Conservation (phyloP, 2,797 vertebrate genomes). For the Ptychobarbus kaznakovi region DNA sequence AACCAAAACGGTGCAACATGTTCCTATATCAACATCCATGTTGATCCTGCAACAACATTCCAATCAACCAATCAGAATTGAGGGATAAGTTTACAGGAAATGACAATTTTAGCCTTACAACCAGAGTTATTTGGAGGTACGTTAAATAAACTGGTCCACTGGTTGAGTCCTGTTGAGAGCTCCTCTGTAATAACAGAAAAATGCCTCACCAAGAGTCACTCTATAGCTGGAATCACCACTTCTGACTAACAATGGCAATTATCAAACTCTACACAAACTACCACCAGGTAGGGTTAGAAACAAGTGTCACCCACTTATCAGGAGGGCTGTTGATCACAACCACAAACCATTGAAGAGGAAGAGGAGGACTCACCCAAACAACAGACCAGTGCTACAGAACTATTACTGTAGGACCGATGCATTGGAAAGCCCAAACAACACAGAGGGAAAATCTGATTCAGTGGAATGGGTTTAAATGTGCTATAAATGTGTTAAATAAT, state of each 20-base stretch:
- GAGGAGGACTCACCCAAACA: conserved; percentile 69
- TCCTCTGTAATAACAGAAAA: conserved; percentile 55
- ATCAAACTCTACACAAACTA: conserved; percentile 93
- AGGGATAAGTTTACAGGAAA: neutral
- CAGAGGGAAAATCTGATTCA: neutral
- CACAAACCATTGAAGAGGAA: conserved; percentile 82
- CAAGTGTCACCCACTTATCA: conserved; percentile 89
- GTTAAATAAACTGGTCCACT: conserved; percentile 38
- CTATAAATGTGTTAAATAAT: conserved; percentile 63
- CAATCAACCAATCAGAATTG: neutral
- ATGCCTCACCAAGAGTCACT: conserved; percentile 79
- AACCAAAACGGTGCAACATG: too few species aligned
- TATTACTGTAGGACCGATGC: neutral
- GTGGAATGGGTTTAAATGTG: conserved; percentile 23
- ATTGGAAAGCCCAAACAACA: neutral
- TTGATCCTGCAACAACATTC: neutral
- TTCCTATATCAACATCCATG: too few species aligned
- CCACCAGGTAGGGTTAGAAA: conserved; percentile 88
- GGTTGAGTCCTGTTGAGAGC: conserved; percentile 19
- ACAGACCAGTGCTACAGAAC: conserved; percentile 24
- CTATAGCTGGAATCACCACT: conserved; percentile 83
- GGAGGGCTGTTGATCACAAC: conserved; percentile 88
- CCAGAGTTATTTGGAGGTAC: neutral
- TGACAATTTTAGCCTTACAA: neutral
- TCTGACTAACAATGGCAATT: conserved; percentile 93